Evolutionary conservation across 2,888 invertebrate species (phyloP), one percentile per base, ranked within the genome.

Genomic region (Neoitamus cyanurus): DNA sequence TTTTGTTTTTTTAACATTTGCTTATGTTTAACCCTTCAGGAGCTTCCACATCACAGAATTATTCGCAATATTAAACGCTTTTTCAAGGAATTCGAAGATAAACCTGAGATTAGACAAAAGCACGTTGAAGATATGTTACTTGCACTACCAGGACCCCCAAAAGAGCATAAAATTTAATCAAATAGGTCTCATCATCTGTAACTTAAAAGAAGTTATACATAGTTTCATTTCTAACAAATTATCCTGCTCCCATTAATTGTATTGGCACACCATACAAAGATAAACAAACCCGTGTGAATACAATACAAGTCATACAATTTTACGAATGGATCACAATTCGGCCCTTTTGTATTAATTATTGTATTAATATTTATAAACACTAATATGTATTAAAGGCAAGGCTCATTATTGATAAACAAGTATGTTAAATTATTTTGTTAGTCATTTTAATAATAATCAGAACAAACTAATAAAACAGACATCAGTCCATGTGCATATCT

Each of bases 11-110:
- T 25, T 80, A 75, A 83, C 84, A 84, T 84, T 83, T 73, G 34
- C 37, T 82, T 72, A 83, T 72, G n/a, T 84, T 48, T 83, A 69
- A 72, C 31, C 25, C 82, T 86, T 85, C 89, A 91, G 89, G 94
- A 94, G 90, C 92, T 93, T 88, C 94, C 94, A 28, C 94, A 94
- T 90, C 93, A 93, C 90, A 93, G 94, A 89, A 93, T 94, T 88
- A 92, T 94, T 84, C 92, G 93, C 86, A 94, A 94, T 90, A 92
- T 94, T 86, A 91, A 92, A 85, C 90, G 91, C 85, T 91, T 91
- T 88, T 91, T 91, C 88, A 88, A 89, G 85, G 91, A 91, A 88
- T 90, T 90, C 82, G 90, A 90, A 88, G 90, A 91, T 75, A 90
- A 91, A 86, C 86, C 88, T 42, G 91, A 91, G 86, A 86, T 90